These are phyloP conservation scores for Henicopernis longicauda DNA, from an alignment of 2,113 vertebrate species.

Conservation along the genomic window DNA sequence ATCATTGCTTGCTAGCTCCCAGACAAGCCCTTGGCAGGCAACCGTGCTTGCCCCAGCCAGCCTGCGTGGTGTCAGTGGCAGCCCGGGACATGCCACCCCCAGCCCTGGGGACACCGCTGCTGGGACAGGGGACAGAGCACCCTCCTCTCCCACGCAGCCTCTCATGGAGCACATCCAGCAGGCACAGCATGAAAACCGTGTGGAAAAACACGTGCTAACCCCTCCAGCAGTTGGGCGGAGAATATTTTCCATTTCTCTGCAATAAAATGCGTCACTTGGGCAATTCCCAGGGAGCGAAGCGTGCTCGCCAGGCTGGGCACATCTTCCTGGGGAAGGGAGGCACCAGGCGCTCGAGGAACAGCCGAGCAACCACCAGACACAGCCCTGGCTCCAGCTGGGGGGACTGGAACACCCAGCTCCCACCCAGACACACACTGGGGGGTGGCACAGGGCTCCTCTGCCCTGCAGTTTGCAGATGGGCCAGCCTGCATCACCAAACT, in stretches of 20 bases:
- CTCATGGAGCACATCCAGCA: not conserved
- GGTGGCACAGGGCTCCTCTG: not conserved
- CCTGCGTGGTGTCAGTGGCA: accelerated
- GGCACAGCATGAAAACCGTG: not conserved
- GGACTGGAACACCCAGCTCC: accelerated
- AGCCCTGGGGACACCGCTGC: not conserved
- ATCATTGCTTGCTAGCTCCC: not conserved
- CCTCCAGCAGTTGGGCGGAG: not conserved
- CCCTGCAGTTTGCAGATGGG: not conserved
- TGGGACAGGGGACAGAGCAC: not conserved
- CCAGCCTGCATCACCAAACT: not conserved
- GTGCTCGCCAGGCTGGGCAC: not conserved
- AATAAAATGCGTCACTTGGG: not conserved
- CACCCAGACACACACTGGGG: not conserved
- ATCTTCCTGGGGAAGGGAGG: not conserved
- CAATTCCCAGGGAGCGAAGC: not conserved
- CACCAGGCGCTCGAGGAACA: not conserved
- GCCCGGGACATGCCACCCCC: not conserved
- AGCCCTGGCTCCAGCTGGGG: not conserved
- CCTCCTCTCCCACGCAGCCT: not conserved
- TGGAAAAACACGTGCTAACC: not conserved
- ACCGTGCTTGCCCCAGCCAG: not conserved
- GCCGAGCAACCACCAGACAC: not conserved
- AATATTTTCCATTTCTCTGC: not conserved
- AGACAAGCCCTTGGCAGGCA: not conserved